Conservation (phyloP, 1,140 invertebrate species). For the Lasioglossum baleicum region DNA sequence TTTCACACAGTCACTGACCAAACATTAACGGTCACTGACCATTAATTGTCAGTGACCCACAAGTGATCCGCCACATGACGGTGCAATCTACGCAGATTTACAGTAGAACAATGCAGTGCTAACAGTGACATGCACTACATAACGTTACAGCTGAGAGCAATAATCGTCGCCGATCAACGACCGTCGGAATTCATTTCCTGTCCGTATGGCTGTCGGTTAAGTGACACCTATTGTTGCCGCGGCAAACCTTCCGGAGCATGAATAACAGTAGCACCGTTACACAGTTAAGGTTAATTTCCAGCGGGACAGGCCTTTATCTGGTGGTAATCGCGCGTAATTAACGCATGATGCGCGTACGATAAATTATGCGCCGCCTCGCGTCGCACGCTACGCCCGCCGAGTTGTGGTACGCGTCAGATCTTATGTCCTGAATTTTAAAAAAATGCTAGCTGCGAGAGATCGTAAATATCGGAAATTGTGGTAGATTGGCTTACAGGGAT, state of each 20-base stretch:
- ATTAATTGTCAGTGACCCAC: too few species aligned
- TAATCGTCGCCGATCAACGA: not conserved
- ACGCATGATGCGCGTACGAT: constrained; percentile 1
- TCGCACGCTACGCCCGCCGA: not conserved
- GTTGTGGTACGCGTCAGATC: not conserved
- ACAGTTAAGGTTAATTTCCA: constrained; percentile 12
- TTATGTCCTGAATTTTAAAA: constrained; percentile 4
- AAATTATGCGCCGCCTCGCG: constrained; percentile 16
- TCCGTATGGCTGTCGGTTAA: not conserved
- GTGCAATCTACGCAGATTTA: not conserved
- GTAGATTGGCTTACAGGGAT: not conserved
- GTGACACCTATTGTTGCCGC: not conserved
- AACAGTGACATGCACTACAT: too few species aligned
- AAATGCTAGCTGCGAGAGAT: not conserved
- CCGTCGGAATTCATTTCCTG: not conserved
- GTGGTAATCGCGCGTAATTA: constrained; percentile 35
- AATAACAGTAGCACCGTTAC: constrained; percentile 7
- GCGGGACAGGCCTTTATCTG: constrained; percentile 13
- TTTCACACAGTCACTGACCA: too few species aligned
- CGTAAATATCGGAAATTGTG: not conserved
- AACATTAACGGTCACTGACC: too few species aligned
- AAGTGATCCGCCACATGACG: too few species aligned
- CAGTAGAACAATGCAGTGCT: not conserved
- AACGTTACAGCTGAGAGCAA: not conserved
- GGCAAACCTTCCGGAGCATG: not conserved